These are phyloP conservation scores for Amphibalanus amphitrite DNA, from an alignment of 1,140 invertebrate species.

Conservation along the genomic window DNA sequence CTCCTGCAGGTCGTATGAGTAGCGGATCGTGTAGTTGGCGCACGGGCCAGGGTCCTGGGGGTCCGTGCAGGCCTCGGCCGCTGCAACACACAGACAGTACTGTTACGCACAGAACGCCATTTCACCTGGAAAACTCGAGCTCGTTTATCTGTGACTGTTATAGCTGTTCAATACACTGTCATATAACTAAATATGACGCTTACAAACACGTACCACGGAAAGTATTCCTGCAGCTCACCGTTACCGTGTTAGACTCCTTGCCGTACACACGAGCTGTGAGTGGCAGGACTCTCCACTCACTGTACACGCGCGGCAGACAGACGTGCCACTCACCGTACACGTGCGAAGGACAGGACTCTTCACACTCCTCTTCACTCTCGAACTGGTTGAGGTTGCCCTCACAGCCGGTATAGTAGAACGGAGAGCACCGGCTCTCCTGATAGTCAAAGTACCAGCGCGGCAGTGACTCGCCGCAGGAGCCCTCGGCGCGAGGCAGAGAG, in stretches of 20 bases:
- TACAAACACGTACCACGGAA: too few species aligned
- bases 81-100: too few species aligned
- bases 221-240: too few species aligned
- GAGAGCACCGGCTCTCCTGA: constrained; percentile 67
- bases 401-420: constrained; percentile 85
- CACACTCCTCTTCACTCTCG: constrained; percentile 54
- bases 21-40: constrained; percentile 35
- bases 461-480: constrained; percentile 52
- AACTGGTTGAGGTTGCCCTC: constrained; percentile 64
- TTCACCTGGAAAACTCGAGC: too few species aligned
- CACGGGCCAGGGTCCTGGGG: constrained; percentile 41
- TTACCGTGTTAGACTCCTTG: too few species aligned
- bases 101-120: too few species aligned
- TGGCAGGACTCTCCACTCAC: too few species aligned
- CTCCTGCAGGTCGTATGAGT: constrained; percentile 39
- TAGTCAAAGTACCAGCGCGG: constrained; percentile 73
- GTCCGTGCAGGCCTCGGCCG: neutral
- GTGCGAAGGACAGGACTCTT: constrained; percentile 54
- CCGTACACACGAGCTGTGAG: too few species aligned
- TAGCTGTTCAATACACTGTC: too few species aligned
- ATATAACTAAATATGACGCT: too few species aligned
- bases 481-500: constrained; percentile 9
- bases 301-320: too few species aligned
- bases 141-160: too few species aligned
- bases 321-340: constrained; percentile 56